These are phyloP conservation scores for Bos javanicus DNA, from an alignment of 2,113 vertebrate species.

Conservation along the genomic window DNA sequence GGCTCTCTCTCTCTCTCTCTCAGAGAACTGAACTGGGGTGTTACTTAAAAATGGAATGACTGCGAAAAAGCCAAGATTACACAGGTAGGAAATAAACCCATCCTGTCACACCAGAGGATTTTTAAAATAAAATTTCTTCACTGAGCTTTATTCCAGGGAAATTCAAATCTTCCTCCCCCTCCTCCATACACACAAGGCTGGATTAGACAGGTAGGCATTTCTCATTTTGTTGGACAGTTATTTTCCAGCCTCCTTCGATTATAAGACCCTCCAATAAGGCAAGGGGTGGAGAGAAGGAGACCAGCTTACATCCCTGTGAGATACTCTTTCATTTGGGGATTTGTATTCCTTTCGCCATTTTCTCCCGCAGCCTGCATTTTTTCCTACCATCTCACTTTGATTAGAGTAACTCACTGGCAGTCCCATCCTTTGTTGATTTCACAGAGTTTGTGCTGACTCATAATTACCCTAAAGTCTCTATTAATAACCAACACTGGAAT, in stretches of 20 bases:
- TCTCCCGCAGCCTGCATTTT: background rate
- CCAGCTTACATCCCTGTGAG: background rate
- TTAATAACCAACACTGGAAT: background rate
- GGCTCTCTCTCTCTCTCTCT: background rate
- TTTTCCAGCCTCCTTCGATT: background rate
- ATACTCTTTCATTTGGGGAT: background rate
- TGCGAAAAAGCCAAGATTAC: slow-evolving; percentile 10
- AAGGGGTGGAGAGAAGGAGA: background rate
- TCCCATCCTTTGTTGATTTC: background rate
- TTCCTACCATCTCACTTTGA: background rate
- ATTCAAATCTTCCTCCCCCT: background rate
- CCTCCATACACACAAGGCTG: background rate
- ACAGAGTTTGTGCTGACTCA: background rate
- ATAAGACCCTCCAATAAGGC: background rate
- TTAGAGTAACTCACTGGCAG: background rate
- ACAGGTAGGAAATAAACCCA: slow-evolving; percentile 11
- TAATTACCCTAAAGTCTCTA: background rate
- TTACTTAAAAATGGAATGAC: slow-evolving; percentile 8
- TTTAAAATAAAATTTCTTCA: slow-evolving; percentile 30
- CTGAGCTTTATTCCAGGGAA: slow-evolving; percentile 4
- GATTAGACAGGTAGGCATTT: background rate
- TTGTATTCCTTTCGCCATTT: background rate
- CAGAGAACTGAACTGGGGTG: background rate
- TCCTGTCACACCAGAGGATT: slow-evolving; percentile 12
- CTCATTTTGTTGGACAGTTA: background rate